phyloP scores from a whole-genome alignment of 2,797 vertebrate genomes.

The Podarcis siculus region DNA sequence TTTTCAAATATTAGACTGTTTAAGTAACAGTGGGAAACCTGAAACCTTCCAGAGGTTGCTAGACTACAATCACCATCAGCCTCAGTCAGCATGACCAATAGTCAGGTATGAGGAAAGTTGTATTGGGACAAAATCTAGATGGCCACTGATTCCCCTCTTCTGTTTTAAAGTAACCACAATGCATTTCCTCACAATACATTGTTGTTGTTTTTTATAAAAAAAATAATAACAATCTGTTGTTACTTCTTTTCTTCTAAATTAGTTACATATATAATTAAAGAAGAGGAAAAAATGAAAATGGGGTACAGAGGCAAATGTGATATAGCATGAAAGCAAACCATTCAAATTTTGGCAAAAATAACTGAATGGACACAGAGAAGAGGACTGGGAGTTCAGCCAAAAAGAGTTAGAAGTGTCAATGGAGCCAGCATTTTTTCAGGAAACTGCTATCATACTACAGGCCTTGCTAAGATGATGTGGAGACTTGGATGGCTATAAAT shows the following conservation, averaged over 20 bases:
- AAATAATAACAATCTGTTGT: neutral
- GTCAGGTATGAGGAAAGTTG: too few species aligned
- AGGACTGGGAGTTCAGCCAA: conserved; percentile 45
- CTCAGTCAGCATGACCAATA: too few species aligned
- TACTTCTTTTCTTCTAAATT: conserved; percentile 37
- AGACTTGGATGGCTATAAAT: conserved; percentile 14
- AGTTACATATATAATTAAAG: conserved; percentile 55
- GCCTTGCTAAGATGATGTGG: neutral
- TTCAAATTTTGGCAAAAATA: conserved; percentile 67
- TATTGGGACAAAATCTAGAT: too few species aligned
- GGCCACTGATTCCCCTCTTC: neutral
- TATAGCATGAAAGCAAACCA: conserved; percentile 60
- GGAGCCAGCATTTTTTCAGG: conserved; percentile 38
- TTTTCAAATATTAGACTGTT: neutral
- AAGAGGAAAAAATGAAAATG: conserved; percentile 15
- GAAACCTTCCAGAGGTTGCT: neutral
- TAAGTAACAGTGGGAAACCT: neutral
- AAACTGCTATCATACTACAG: neutral
- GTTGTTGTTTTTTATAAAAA: too few species aligned
- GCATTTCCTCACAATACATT: too few species aligned
- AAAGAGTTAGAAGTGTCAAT: conserved; percentile 50
- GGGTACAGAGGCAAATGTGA: conserved; percentile 42
- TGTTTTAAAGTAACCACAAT: neutral
- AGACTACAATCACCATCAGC: too few species aligned
- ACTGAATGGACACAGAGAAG: conserved; percentile 59